Evolutionary conservation across 2,797 vertebrate genomes (phyloP).

Genomic region (Hippoglossus hippoglossus): DNA sequence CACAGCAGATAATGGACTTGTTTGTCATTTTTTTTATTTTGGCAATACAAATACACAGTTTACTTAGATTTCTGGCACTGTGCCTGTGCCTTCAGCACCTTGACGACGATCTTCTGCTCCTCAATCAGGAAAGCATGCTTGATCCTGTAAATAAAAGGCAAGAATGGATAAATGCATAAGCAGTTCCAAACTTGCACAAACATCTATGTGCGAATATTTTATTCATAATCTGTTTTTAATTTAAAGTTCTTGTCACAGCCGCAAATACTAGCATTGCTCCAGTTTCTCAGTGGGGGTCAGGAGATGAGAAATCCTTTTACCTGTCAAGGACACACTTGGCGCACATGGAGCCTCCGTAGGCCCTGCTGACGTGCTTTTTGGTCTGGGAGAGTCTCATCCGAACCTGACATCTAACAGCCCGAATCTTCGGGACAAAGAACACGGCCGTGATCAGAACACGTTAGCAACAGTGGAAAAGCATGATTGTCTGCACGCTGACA

Average conservation of each 20-base stretch:
- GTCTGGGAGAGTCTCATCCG: constrained; percentile 99
- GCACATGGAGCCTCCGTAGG: constrained; percentile 99
- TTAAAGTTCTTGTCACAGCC: too few relatives aligned
- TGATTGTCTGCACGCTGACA: not conserved
- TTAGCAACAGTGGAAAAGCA: not conserved
- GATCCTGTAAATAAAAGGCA: constrained; percentile 84
- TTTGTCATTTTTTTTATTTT: constrained; percentile 76
- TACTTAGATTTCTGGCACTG: constrained; percentile 98
- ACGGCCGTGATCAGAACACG: not conserved
- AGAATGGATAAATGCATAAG: too few relatives aligned
- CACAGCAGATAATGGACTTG: not conserved
- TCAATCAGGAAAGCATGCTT: constrained; percentile 99
- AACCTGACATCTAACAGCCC: constrained; percentile 96
- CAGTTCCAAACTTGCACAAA: too few relatives aligned
- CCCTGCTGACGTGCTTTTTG: constrained; percentile 97
- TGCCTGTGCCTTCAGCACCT: constrained; percentile 98
- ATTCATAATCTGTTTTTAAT: too few relatives aligned
- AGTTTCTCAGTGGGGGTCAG: not conserved
- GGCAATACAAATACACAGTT: constrained; percentile 82
- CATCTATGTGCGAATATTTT: too few relatives aligned
- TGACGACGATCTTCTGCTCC: constrained; percentile 99
- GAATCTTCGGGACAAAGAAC: constrained; percentile 82
- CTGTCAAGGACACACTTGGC: constrained; percentile 98
- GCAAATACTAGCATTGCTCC: too few relatives aligned
- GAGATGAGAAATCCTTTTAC: constrained; percentile 69